Base-by-base conservation (phyloP, 2,888 invertebrate genomes). In the Nineta flava region DNA sequence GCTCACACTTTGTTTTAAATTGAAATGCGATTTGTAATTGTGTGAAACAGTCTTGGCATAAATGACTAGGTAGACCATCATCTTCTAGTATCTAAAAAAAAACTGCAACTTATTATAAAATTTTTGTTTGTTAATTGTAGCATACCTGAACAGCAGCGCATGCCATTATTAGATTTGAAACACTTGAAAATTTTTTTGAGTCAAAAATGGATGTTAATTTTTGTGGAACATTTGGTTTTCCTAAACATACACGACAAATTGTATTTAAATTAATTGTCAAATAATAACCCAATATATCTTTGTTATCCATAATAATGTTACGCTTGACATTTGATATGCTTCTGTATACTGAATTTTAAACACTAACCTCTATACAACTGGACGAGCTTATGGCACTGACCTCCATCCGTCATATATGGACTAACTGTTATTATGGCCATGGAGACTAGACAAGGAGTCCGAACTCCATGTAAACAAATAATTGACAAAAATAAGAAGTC, bases 151-250 rank as follows among this genome's bases (percentile, higher is more conserved):
- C 66, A 46, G 65, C 60, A 48, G 67, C 65, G 58, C 68, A 68
- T 52, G 66, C 64, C 65, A 67, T 68, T 46, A 68, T 65, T 53
- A 68, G 56, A 50, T 66, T 61, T 9, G 67, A 65, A 56, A 67
- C 66, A 58, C 66, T 65, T 32, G 65, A 64, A 17, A 67, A 66
- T 57, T 67, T 67, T 16, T 65, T 60, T 9, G 65, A 64, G 58
- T 68, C 67, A 55, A 68, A 68, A 55, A 68, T 68, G 35, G 66
- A 65, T 60, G 65, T 63, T 51, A 68, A 56, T 55, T 67, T 66
- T 17, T 60, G 59, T 9, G 50, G 46, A n/a, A 40, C 41, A 31
- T 13, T 45, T 32, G 64, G 63, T 54, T 64, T 65, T 56, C 67
- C 65, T 52, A 68, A 56, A 55, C 68, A 68, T 53, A 68, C 62